Evolutionary conservation across 35 echinoderm and acorn worm genomes (phyloP), one percentile per base, ranked within the genome.

Genomic region (Amphiura filiformis): DNA sequence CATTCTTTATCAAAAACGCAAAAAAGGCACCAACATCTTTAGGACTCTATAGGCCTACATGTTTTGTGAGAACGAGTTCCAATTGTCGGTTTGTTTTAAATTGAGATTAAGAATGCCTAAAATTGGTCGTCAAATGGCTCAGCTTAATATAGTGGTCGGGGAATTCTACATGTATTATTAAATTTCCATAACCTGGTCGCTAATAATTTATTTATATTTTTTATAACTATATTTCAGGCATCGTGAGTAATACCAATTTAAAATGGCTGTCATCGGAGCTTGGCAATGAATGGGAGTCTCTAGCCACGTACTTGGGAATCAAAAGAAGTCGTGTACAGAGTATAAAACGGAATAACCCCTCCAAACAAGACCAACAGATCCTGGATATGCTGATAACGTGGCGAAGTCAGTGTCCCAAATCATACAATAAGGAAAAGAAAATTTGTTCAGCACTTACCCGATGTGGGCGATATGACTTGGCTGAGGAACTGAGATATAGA

Each of bases 321-420:
- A 94, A 94, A 81, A 89, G 85, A 22, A 98, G 87, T 44, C 81
- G 96, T 38, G n/a, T 98, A 56, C 96, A 98, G 87, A 98, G 96
- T 52, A 98, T 98, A 37, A 94, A 98, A 42, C 39, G 96, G 77
- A 94, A 92, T 38, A 94, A 87, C 36, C 92, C 92, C 0, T 33
- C 37, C 31, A 84, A 76, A 56, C 37, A 56, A 36, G 76, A 80
- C 39, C 76, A 64, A 0, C 84, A 94, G 52, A 88, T 94, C 34
- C 87, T 94, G 11, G 90, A 98, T 39, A 92, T 87, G 82, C 77
- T 98, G 34, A 61, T 98, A 0, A 98, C 96, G 1, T 98, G 96
- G 96, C n/a, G 96, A 35, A 94, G 96, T 78, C 81, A 65, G 33
- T 39, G 92, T 32, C 96, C 92, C 1, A 94, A 89, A 56, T 80